Evolutionary conservation across 2,113 vertebrate genomes (phyloP).

Genomic region (Myotis yumanensis): DNA sequence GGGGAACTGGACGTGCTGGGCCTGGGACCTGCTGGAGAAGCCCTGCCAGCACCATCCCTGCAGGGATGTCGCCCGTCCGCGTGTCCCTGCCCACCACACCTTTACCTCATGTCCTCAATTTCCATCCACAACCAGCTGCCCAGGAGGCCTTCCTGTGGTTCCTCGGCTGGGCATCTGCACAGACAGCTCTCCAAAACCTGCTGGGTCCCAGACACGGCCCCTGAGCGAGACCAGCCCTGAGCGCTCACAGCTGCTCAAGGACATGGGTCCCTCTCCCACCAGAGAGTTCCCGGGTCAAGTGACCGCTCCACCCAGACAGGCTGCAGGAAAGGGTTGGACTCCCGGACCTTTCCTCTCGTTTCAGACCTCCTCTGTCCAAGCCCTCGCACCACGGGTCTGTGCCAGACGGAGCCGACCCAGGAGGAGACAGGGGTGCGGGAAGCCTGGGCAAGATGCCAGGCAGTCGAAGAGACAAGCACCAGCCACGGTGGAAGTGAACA

Average conservation of each 20-base stretch:
- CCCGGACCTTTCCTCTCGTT: background rate
- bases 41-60: background rate
- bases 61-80: background rate
- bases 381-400: background rate
- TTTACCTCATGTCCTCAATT: background rate
- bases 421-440: background rate
- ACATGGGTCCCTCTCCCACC: background rate
- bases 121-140: background rate
- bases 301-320: background rate
- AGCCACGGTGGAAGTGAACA: background rate
- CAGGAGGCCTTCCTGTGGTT: background rate
- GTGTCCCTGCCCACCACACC: background rate
- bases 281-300: rapidly evolving
- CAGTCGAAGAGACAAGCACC: background rate
- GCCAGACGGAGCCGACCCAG: background rate
- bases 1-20: background rate
- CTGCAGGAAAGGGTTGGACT: background rate
- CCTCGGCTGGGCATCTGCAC: background rate
- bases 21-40: background rate
- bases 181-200: background rate
- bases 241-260: background rate
- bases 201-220: background rate
- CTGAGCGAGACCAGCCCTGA: background rate
- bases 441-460: background rate
- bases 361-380: background rate